Evolutionary conservation across 1,140 invertebrate genomes (phyloP).

Genomic region (Halictus rubicundus): DNA sequence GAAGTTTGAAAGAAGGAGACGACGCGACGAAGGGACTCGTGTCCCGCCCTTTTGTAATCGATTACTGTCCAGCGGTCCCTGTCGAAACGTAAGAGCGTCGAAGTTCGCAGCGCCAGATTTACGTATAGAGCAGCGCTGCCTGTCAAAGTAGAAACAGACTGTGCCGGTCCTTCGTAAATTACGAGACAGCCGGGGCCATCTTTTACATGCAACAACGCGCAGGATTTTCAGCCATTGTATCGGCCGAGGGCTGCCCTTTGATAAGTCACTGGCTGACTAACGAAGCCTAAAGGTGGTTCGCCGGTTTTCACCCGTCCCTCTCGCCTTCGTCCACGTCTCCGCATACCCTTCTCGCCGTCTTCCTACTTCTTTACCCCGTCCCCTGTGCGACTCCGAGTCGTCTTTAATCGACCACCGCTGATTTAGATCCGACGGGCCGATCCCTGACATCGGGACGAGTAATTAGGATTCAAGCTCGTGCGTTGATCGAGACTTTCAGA

Average conservation of each 20-base stretch:
- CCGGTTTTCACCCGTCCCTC: constrained; percentile 21
- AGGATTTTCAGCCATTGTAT: constrained; percentile 68
- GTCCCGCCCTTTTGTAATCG: constrained; percentile 46
- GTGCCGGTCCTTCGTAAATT: constrained; percentile 59
- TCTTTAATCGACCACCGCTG: constrained; percentile 19
- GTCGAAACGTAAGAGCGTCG: constrained; percentile 62
- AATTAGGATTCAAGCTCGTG: constrained; percentile 25
- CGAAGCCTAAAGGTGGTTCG: constrained; percentile 54
- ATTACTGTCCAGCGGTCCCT: constrained; percentile 46
- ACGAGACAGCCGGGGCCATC: constrained; percentile 64
- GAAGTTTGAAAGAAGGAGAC: no score
- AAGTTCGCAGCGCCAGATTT: constrained; percentile 55
- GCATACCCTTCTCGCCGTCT: not conserved
- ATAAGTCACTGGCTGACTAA: constrained; percentile 64
- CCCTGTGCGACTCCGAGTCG: constrained; percentile 4
- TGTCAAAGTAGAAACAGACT: constrained; percentile 59
- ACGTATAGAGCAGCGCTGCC: constrained; percentile 56
- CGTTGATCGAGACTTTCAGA: not conserved
- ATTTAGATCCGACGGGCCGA: not conserved
- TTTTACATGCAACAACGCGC: constrained; percentile 56
- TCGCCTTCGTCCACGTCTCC: constrained; percentile 18
- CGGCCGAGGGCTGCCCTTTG: constrained; percentile 50
- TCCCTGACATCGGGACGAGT: constrained; percentile 7
- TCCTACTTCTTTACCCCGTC: not conserved
- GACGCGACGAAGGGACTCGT: not conserved